Evolutionary conservation across 2,797 vertebrate genomes (phyloP).

Genomic region (Erpetoichthys calabaricus): DNA sequence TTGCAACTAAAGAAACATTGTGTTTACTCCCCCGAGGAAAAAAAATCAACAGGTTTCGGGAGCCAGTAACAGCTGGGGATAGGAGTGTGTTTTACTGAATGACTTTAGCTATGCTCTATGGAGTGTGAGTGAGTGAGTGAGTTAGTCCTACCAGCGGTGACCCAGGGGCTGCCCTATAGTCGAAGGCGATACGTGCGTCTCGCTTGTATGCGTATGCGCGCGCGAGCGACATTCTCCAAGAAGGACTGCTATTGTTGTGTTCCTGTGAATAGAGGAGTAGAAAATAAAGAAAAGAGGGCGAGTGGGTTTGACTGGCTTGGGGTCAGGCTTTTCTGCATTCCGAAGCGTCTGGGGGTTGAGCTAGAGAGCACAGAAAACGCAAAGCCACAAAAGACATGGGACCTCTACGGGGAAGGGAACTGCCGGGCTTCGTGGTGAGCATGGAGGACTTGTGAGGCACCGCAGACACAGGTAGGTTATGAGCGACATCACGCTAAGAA

Average conservation of each 20-base stretch:
- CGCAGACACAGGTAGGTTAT: too few relatives aligned
- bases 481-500: too few relatives aligned
- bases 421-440: not conserved
- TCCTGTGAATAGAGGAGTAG: constrained; percentile 26
- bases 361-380: constrained; percentile 11
- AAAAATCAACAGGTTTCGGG: too few relatives aligned
- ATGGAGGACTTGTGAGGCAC: too few relatives aligned
- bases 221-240: constrained; percentile 10
- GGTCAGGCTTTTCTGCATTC: constrained; percentile 59
- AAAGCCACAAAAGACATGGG: not conserved
- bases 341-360: constrained; percentile 28
- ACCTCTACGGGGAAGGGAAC: too few relatives aligned
- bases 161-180: too few relatives aligned
- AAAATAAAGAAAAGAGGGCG: constrained; percentile 21
- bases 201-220: constrained; percentile 8
- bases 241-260: constrained; percentile 37
- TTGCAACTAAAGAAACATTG: too few relatives aligned
- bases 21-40: too few relatives aligned
- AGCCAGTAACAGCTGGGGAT: not conserved
- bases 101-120: not conserved
- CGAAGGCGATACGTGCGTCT: not conserved
- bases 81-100: not conserved
- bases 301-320: constrained; percentile 33
- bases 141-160: too few relatives aligned
- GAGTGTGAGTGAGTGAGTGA: not conserved